These are phyloP conservation scores for Brienomyrus longianalis DNA, from an alignment of 2,113 vertebrate species.

Conservation along the genomic window DNA sequence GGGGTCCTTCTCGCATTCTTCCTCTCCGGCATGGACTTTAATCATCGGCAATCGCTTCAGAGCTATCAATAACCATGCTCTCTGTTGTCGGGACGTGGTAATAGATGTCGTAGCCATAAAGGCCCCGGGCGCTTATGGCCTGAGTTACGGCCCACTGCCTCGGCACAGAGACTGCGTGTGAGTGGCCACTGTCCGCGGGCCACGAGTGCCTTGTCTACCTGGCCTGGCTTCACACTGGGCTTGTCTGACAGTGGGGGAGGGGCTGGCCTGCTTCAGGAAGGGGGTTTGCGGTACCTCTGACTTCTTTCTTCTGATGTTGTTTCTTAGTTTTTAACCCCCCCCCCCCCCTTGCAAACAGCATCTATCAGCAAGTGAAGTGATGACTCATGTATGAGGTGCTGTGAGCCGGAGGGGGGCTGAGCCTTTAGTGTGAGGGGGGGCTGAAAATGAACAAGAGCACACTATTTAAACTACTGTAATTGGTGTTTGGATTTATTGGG, in stretches of 20 bases:
- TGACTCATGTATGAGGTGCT: too few relatives aligned
- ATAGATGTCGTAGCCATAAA: slow-evolving; percentile 41
- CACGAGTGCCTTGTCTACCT: not conserved
- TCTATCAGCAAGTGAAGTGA: not conserved
- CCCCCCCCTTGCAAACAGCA: not conserved
- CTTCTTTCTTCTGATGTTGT: not conserved
- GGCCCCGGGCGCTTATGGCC: slow-evolving; percentile 14
- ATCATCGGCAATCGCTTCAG: slow-evolving; percentile 47
- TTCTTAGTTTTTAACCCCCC: not conserved
- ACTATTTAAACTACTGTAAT: not conserved
- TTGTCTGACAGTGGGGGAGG: not conserved
- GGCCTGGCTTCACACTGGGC: not conserved
- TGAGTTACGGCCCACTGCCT: slow-evolving; percentile 28
- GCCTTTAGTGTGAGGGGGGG: not conserved
- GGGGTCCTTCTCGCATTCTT: slow-evolving; percentile 18
- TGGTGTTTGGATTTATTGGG: not conserved
- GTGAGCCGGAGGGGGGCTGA: not conserved
- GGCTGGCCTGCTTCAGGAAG: not conserved
- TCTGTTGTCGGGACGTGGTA: slow-evolving; percentile 40
- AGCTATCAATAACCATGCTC: slow-evolving; percentile 42
- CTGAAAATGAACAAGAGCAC: not conserved
- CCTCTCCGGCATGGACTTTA: slow-evolving; percentile 48
- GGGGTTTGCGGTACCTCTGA: not conserved
- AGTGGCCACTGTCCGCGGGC: not conserved
- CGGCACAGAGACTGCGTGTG: not conserved